These are phyloP conservation scores for Lutjanus argentimaculatus DNA, from an alignment of 2,797 vertebrate genomes.

Conservation along the genomic window DNA sequence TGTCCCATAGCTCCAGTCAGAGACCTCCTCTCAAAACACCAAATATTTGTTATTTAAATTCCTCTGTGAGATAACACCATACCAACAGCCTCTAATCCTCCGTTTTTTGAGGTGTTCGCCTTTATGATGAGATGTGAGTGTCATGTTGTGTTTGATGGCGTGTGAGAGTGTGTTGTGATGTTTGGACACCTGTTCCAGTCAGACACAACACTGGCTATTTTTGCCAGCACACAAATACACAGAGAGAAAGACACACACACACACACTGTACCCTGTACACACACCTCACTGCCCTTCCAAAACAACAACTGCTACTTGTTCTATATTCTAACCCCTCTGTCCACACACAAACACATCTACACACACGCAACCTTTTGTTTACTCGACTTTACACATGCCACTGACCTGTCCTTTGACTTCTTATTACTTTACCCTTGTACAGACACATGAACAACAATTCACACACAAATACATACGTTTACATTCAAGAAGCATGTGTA, in stretches of 20 bases:
- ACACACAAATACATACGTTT: background rate
- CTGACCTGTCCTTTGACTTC: slow-evolving; percentile 39
- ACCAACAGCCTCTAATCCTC: background rate
- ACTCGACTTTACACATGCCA: slow-evolving; percentile 25
- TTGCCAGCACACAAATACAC: slow-evolving; percentile 61
- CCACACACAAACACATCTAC: slow-evolving; percentile 13
- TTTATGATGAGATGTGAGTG: slow-evolving; percentile 14
- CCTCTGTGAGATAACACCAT: background rate
- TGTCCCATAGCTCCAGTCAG: background rate
- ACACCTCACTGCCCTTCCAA: slow-evolving; percentile 51
- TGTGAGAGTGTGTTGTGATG: slow-evolving; percentile 51
- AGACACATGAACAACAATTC: slow-evolving; percentile 24
- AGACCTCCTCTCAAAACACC: background rate
- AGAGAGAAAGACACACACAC: slow-evolving; percentile 31
- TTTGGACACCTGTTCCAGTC: slow-evolving; percentile 81
- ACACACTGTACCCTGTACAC: slow-evolving; percentile 27
- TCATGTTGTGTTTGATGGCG: slow-evolving; percentile 27
- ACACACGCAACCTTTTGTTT: slow-evolving; percentile 36
- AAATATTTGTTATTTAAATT: background rate
- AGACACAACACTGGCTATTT: slow-evolving; percentile 79
- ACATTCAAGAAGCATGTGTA: background rate
- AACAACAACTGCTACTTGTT: slow-evolving; percentile 62
- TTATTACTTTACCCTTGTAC: slow-evolving; percentile 23
- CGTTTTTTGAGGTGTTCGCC: background rate
- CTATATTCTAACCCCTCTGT: slow-evolving; percentile 39